Conservation (phyloP, 2,797 vertebrate species). For the Poliocrania exsul region DNA sequence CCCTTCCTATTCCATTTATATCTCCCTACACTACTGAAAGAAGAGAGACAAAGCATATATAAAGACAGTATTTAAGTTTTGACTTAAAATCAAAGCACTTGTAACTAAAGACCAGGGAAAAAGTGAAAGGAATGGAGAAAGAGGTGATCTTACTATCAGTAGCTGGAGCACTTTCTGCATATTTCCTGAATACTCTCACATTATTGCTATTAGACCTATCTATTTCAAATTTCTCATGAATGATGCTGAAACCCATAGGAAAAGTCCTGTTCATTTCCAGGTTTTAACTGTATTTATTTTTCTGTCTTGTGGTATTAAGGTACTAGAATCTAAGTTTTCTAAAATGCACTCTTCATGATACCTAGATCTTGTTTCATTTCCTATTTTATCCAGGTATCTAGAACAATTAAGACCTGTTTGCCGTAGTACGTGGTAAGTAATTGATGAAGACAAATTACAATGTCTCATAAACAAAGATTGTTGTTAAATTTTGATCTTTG, state of each 20-base stretch:
- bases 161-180: neutral
- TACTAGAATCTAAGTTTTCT: neutral
- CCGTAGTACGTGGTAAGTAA: neutral
- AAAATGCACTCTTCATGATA: neutral
- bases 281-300: neutral
- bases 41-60: neutral
- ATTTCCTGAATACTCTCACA: neutral
- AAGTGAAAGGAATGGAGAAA: neutral
- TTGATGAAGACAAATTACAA: neutral
- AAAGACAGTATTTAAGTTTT: neutral
- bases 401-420: neutral
- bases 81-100: neutral
- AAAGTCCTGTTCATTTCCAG: neutral
- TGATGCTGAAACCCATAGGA: neutral
- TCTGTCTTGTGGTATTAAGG: neutral
- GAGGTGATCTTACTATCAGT: fast-evolving
- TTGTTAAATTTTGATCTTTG: neutral
- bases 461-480: neutral
- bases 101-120: neutral
- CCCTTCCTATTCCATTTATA: neutral
- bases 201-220: neutral
- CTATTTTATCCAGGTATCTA: neutral
- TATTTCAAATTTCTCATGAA: neutral
- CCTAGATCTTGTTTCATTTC: neutral
- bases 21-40: neutral